Evolutionary conservation across 2,888 invertebrate genomes (phyloP), one percentile per base, ranked within the genome.

Genomic region (Crocallis elinguaria): DNA sequence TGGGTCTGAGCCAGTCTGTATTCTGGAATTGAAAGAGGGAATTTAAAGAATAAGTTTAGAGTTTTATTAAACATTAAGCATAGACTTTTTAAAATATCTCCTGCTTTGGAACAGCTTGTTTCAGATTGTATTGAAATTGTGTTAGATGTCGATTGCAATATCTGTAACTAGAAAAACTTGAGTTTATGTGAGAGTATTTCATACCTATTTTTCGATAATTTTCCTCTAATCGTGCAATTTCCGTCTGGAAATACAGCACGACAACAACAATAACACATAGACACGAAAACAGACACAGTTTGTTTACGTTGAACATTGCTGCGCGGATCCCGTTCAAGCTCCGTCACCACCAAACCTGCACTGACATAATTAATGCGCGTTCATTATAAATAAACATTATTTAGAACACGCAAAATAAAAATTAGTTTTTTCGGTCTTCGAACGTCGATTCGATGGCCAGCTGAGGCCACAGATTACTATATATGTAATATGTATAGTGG

Each of bases 251-350:
- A 85, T 91, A 89, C 54, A 91, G 71, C 59, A 89, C 82, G 64
- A 87, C 78, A 62, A 87, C 71, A 73, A 84, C 86, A 78, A 89
- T 76, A 77, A 86, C 78, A 77, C 88, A 82, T 49, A 91, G 73
- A 73, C 85, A 86, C 46, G 86, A 84, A 72, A 90, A 80, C 59
- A 91, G 70, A 83, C 88, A 90, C 77, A 89, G 71, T 78, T 88
- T 90, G 70, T 88, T 85, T 59, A 89, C 68, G 80, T 88, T 89
- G 77, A 85, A 85, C 91, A 91, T 90, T 76, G 79, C 80, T 79
- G 68, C 64, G 67, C 49, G 60, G 62, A 59, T 65, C 64, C 61
- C 59, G 66, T 67, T 69, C 67, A 66, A 60, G 59, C 64, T 71
- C 71, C 67, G 69, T 79, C 75, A 81, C 71, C 68, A 72, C 67